Conservation (phyloP, 2,888 invertebrate species). For the Tachina lurida region DNA sequence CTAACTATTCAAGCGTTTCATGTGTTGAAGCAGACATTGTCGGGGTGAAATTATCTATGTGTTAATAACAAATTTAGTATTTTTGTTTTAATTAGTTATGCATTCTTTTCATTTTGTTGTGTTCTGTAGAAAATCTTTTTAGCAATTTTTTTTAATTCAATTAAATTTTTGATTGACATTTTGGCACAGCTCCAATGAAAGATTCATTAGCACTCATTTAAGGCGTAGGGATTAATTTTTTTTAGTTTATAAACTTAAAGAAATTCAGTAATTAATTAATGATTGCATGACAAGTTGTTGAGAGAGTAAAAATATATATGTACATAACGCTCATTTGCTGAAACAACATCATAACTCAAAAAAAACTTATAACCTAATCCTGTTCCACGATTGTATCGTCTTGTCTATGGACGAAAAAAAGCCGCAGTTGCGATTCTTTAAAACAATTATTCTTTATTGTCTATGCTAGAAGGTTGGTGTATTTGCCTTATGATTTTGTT, state of each 20-base stretch:
- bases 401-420: no score
- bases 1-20: conserved; percentile 68
- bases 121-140: conserved; percentile 35
- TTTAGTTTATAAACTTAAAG: background rate
- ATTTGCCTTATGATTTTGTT: no score
- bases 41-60: conserved; percentile 66
- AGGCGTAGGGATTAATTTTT: conserved; percentile 3
- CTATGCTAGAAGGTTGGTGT: no score
- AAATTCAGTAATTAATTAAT: background rate
- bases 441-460: no score
- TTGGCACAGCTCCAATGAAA: conserved; percentile 56
- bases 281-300: no score
- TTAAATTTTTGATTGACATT: conserved; percentile 64
- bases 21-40: conserved; percentile 55
- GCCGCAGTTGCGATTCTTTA: no score
- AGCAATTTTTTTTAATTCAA: conserved; percentile 52
- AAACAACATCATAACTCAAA: no score
- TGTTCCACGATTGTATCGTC: no score
- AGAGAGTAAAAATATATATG: no score
- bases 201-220: conserved; percentile 51
- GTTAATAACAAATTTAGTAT: conserved; percentile 64
- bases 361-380: no score
- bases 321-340: no score
- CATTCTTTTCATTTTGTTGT: conserved; percentile 48
- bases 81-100: conserved; percentile 65